Evolutionary conservation across 2,888 invertebrate species (phyloP).

Genomic region (Tiliacea citrago): DNA sequence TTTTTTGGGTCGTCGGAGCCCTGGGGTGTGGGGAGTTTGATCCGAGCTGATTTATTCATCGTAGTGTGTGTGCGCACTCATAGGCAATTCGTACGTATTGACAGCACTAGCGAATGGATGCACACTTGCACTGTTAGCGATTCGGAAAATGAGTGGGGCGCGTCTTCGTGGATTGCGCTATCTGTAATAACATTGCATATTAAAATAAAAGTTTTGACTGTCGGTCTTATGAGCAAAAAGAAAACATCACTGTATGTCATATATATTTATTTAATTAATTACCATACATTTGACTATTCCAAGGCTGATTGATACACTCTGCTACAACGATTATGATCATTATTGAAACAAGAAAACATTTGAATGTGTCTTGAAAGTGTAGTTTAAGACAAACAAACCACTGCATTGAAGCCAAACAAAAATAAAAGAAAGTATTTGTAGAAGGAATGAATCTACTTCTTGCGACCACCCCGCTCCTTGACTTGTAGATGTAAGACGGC

Average conservation of each 20-base stretch:
- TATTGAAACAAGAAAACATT: neutral
- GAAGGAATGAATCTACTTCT: conserved; percentile 92
- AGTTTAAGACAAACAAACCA: neutral
- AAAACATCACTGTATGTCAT: neutral
- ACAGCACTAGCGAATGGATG: too few species aligned
- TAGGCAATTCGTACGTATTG: too few species aligned
- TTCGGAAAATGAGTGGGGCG: too few species aligned
- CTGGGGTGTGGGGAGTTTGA: too few species aligned
- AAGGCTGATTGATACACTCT: conserved; percentile 11
- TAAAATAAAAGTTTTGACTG: neutral
- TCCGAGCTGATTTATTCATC: too few species aligned
- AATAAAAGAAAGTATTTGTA: neutral
- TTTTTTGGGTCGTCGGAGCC: too few species aligned
- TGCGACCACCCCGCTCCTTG: conserved; percentile 99
- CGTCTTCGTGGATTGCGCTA: too few species aligned
- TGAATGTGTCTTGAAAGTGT: neutral
- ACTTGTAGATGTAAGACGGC: conserved; percentile 96
- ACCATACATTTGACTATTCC: conserved; percentile 9
- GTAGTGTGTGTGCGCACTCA: too few species aligned
- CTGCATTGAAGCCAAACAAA: neutral
- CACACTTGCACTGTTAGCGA: too few species aligned
- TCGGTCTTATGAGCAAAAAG: neutral
- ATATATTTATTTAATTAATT: conserved; percentile 44
- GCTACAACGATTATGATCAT: neutral
- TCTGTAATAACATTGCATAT: neutral